Evolutionary conservation across 1,140 invertebrate species (phyloP), one percentile per base, ranked within the genome.

Genomic region (Drosophila simulans): DNA sequence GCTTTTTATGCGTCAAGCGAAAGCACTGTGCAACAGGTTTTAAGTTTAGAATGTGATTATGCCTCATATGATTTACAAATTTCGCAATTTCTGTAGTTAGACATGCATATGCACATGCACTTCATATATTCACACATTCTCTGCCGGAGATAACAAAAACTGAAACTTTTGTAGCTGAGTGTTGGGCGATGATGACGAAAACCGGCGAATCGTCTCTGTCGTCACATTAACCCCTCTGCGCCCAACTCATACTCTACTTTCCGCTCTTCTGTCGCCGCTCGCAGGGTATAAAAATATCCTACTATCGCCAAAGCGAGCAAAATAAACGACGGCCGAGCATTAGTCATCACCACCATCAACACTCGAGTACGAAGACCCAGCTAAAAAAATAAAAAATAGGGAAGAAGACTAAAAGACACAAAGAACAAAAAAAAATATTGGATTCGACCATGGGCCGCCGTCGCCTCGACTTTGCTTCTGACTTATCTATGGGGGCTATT

Each of bases 401-500:
- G 2, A 56, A 46, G 5, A 59, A 63, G 54, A 53, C 11, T n/a
- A 69, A n/a, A 40, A 39, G 39, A 46, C 48, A 39, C 13, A 37
- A 7, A 37, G 1, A 17, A 17, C 17, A 25, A 62, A 20, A 49
- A 25, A 66, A 65, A 46, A 46, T 45, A 55, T 49, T 31, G 48
- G 51, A 42, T 40, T 69, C 65, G 68, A 31, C 68, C 65, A 70
- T 70, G 66, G 66, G 20, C 51, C 39, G 40, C n/a, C 60, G 65
- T 70, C 35, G 52, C 68, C 68, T 70, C 68, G 65, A 70, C 68
- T 70, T 70, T 70, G 68, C 52, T 22, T 70, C 17, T 57, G 68
- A 56, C 66, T 70, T 70, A 70, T 70, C 66, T 69, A 46, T 48
- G 49, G 48, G 63, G 57, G 45, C 31, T 45, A 15, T 37, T 37